Evolutionary conservation across 2,888 invertebrate genomes (phyloP).

Genomic region (Drosophila eohydei): DNA sequence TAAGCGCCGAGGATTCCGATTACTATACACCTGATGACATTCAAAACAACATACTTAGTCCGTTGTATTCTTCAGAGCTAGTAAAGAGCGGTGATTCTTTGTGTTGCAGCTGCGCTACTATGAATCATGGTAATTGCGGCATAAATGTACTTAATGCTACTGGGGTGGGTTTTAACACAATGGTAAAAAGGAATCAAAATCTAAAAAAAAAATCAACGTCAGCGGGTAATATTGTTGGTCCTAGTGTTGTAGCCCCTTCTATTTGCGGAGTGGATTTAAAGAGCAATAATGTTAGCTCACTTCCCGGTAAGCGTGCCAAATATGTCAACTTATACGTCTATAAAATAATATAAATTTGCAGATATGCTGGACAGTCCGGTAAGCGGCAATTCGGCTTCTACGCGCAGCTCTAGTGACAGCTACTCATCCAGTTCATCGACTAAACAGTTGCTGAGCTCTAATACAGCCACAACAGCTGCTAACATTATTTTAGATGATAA

Average conservation of each 20-base stretch:
- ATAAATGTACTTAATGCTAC: conserved; percentile 19
- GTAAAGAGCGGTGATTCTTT: conserved; percentile 69
- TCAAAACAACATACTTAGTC: conserved; percentile 88
- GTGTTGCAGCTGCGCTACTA: conserved; percentile 33
- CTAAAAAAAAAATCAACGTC: conserved; percentile 84
- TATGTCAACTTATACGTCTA: not conserved
- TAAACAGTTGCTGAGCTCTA: conserved; percentile 88
- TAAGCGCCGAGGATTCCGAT: conserved; percentile 89
- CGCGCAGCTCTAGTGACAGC: conserved; percentile 91
- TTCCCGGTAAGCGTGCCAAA: conserved; percentile 86
- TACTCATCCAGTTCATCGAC: conserved; percentile 93
- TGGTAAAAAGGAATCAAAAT: conserved; percentile 77
- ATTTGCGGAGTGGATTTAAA: conserved; percentile 83
- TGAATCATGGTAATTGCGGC: conserved; percentile 23
- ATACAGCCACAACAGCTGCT: conserved; percentile 80
- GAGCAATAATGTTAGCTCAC: conserved; percentile 87
- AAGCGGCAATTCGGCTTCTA: conserved; percentile 85
- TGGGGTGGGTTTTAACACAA: conserved; percentile 64
- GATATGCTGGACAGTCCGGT: conserved; percentile 88
- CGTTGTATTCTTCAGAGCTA: conserved; percentile 85
- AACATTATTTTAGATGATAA: conserved; percentile 84
- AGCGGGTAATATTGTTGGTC: conserved; percentile 82
- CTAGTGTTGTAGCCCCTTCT: conserved; percentile 65
- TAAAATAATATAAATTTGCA: conserved; percentile 27
- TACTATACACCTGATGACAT: conserved; percentile 92